A percentile compares a stretch with the other conserved stretches of the same genome.
phyloP scores from a whole-genome alignment of 2,888 invertebrate genomes.

The Cantharis rufa region DNA sequence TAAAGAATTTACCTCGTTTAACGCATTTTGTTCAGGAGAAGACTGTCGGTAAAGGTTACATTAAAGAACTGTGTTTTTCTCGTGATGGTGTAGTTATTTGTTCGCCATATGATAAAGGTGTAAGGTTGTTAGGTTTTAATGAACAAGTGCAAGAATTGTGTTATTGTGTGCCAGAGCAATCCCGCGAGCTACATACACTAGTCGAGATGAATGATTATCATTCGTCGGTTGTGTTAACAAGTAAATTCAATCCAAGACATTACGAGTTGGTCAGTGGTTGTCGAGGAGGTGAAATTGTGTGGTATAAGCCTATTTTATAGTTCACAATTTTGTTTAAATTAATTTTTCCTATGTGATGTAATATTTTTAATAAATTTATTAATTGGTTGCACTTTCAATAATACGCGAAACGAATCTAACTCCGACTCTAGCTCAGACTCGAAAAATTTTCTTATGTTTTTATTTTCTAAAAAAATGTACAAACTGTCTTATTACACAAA shows the following conservation, averaged over 20 bases:
- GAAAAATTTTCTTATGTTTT: not conserved
- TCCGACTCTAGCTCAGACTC: too few relatives aligned
- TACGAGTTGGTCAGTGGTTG: constrained; percentile 89
- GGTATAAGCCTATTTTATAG: constrained; percentile 76
- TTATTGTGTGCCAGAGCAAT: constrained; percentile 63
- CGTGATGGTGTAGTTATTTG: constrained; percentile 88
- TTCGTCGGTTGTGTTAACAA: constrained; percentile 82
- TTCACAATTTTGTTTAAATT: constrained; percentile 12
- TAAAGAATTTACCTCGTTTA: constrained; percentile 75
- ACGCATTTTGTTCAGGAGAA: constrained; percentile 85
- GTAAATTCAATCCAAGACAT: constrained; percentile 87
- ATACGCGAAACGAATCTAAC: too few relatives aligned
- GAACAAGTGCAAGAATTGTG: constrained; percentile 78
- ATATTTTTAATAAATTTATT: not conserved
- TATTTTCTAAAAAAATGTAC: not conserved
- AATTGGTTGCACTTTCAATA: not conserved
- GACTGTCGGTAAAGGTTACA: constrained; percentile 87
- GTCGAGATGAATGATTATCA: constrained; percentile 74
- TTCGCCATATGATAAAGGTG: constrained; percentile 86
- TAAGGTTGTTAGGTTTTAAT: constrained; percentile 82
- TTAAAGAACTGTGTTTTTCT: constrained; percentile 91
- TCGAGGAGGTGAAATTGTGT: constrained; percentile 83
- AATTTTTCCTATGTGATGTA: not conserved
- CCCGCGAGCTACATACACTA: constrained; percentile 65
- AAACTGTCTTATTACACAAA: not conserved